Evolutionary conservation across 2,797 vertebrate species (phyloP).

Genomic region (Ctenopoma multispine): DNA sequence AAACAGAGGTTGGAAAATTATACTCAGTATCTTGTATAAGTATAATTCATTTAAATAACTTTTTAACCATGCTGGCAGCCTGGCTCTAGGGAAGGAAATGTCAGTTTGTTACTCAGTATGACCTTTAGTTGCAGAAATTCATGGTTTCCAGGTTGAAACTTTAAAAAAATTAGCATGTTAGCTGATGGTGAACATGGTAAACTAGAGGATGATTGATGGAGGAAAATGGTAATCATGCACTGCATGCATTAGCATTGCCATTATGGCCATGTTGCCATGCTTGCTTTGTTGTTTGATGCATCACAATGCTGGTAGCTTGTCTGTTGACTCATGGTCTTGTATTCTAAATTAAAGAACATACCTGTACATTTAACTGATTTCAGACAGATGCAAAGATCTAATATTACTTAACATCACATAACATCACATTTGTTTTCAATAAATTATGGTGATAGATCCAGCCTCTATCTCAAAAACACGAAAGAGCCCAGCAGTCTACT

Average conservation of each 20-base stretch:
- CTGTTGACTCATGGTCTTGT: no score
- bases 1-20: no score
- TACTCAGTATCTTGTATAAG: background rate
- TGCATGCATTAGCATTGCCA: no score
- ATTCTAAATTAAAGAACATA: background rate
- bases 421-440: background rate
- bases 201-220: no score
- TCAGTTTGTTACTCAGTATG: background rate
- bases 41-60: background rate
- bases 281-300: no score
- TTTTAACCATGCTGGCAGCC: no score
- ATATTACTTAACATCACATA: background rate
- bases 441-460: background rate
- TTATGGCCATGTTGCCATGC: no score
- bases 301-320: no score
- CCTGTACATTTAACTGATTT: background rate
- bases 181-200: no score
- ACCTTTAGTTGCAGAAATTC: background rate
- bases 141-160: background rate
- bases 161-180: no score
- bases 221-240: no score
- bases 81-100: no score
- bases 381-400: background rate
- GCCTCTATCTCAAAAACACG: constrained; percentile 1
- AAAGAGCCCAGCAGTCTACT: background rate